These are phyloP conservation scores for Tribolium madens DNA, from an alignment of 1,140 invertebrate genomes.

Conservation along the genomic window DNA sequence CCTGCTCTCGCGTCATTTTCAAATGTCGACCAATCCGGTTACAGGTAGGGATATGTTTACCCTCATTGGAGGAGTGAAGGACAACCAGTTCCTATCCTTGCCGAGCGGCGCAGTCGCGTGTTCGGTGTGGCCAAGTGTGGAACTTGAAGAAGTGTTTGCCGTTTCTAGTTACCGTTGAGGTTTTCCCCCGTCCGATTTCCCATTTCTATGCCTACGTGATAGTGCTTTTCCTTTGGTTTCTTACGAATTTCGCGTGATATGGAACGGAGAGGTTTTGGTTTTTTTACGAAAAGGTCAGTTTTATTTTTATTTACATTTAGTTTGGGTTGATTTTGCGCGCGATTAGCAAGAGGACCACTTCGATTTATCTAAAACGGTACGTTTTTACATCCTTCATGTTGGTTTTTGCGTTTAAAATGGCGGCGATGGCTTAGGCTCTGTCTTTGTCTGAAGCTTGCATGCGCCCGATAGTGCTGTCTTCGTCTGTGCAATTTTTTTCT, in stretches of 20 bases:
- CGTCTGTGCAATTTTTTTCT: slow-evolving; percentile 17
- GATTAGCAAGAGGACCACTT: background rate
- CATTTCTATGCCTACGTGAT: background rate
- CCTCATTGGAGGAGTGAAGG: slow-evolving; percentile 59
- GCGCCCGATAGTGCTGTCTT: slow-evolving; percentile 7
- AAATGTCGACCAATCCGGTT: slow-evolving; percentile 54
- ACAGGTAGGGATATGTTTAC: slow-evolving; percentile 52
- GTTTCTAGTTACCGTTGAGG: slow-evolving; percentile 2
- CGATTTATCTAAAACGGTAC: slow-evolving; percentile 48
- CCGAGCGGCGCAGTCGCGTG: slow-evolving; percentile 54
- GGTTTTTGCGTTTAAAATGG: slow-evolving; percentile 53
- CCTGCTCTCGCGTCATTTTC: slow-evolving; percentile 56
- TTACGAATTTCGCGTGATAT: slow-evolving; percentile 61
- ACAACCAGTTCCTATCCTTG: slow-evolving; percentile 54
- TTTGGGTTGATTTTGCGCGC: background rate
- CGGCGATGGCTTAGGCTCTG: slow-evolving; percentile 37
- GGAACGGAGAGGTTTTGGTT: slow-evolving; percentile 65
- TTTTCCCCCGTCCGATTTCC: slow-evolving; percentile 8
- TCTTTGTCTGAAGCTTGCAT: slow-evolving; percentile 20
- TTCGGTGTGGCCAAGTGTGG: slow-evolving; percentile 30
- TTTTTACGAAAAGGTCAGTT: slow-evolving; percentile 66
- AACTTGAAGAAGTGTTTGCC: slow-evolving; percentile 29
- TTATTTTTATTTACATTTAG: slow-evolving; percentile 54
- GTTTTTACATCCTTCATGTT: slow-evolving; percentile 50
- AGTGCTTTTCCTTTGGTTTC: slow-evolving; percentile 51